phyloP scores from a whole-genome alignment of 2,888 invertebrate species.

The Norana najaformis region DNA sequence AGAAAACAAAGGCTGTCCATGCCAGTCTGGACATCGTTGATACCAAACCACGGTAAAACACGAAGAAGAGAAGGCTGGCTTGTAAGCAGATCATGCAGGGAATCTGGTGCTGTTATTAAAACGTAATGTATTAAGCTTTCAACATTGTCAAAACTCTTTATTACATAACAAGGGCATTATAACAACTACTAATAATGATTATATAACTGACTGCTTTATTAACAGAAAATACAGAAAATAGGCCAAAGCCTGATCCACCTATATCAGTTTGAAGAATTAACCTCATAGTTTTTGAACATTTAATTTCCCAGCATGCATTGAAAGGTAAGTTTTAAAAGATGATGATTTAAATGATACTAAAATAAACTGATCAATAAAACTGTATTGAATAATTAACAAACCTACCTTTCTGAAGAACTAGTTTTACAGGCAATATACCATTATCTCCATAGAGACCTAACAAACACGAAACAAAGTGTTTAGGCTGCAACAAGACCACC shows the following conservation, averaged over 20 bases:
- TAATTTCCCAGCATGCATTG: too few relatives aligned
- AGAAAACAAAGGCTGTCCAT: slow-evolving; percentile 72
- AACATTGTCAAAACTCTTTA: background rate
- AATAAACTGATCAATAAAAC: background rate
- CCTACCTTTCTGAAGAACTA: slow-evolving; percentile 54
- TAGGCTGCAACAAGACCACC: background rate
- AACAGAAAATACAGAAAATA: background rate
- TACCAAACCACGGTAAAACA: slow-evolving; percentile 71
- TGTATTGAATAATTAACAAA: background rate
- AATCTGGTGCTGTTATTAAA: slow-evolving; percentile 25
- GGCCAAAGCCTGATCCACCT: too few relatives aligned
- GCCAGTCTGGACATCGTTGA: slow-evolving; percentile 70
- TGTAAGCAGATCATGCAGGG: slow-evolving; percentile 51
- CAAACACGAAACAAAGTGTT: slow-evolving; percentile 42
- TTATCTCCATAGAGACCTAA: slow-evolving; percentile 76
- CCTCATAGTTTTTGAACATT: background rate
- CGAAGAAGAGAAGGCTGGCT: slow-evolving; percentile 72
- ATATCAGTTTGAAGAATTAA: background rate
- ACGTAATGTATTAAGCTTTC: background rate
- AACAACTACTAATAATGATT: background rate
- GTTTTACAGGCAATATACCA: slow-evolving; percentile 72
- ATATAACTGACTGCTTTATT: background rate
- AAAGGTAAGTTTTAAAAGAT: background rate
- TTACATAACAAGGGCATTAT: background rate
- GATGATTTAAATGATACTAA: background rate